These are phyloP conservation scores for Morpho deidamia DNA, from an alignment of 2,888 invertebrate species.

Conservation along the genomic window DNA sequence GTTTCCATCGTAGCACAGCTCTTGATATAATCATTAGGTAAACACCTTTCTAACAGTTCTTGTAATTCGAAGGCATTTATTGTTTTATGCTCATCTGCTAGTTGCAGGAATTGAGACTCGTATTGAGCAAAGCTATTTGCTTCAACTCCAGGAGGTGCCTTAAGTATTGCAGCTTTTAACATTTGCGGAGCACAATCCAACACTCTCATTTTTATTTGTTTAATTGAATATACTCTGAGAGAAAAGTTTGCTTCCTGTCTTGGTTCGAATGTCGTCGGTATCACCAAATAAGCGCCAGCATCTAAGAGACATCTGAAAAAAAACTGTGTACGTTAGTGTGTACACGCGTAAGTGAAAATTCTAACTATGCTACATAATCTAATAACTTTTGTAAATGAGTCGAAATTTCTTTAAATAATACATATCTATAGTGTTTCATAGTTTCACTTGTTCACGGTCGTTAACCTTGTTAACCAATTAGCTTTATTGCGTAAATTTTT, in stretches of 20 bases:
- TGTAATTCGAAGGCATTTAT: slow-evolving; percentile 95
- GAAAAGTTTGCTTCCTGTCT: slow-evolving; percentile 94
- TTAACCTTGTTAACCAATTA: too few species aligned
- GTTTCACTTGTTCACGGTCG: too few species aligned
- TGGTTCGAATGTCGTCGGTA: slow-evolving; percentile 95
- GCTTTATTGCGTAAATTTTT: too few species aligned
- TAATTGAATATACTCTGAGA: slow-evolving; percentile 87
- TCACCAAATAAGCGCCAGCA: slow-evolving; percentile 88
- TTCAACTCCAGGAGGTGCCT: slow-evolving; percentile 83
- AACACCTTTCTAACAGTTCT: slow-evolving; percentile 91
- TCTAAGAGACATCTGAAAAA: slow-evolving; percentile 83
- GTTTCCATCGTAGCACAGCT: slow-evolving; percentile 96
- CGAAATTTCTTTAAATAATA: too few species aligned
- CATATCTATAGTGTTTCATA: too few species aligned
- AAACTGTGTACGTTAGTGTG: too few species aligned
- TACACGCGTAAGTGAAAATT: too few species aligned
- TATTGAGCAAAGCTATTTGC: slow-evolving; percentile 89
- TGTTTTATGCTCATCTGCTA: slow-evolving; percentile 93
- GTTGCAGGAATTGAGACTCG: slow-evolving; percentile 92
- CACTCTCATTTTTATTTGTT: slow-evolving; percentile 86
- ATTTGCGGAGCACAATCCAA: slow-evolving; percentile 83
- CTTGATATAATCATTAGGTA: slow-evolving; percentile 96
- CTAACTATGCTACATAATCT: too few species aligned
- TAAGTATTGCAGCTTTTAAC: slow-evolving; percentile 85
- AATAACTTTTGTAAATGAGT: too few species aligned